These are phyloP conservation scores for Plagodis dolabraria DNA, from an alignment of 2,888 invertebrate genomes.

Conservation along the genomic window DNA sequence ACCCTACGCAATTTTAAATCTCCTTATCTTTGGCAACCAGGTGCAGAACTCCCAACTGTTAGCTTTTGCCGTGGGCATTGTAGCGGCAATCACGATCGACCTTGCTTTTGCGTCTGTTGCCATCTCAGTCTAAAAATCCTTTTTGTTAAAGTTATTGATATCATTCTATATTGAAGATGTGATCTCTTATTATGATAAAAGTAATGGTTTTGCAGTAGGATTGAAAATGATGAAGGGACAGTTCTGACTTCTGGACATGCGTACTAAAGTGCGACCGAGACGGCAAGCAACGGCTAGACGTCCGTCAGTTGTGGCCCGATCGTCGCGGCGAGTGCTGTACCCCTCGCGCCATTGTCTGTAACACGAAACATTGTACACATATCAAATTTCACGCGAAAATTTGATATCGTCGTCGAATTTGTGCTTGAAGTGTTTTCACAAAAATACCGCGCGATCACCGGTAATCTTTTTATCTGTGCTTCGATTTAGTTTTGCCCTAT, in stretches of 20 bases:
- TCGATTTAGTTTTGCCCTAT: constrained; percentile 58
- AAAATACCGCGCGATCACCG: constrained; percentile 63
- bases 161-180: neutral
- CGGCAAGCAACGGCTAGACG: constrained; percentile 58
- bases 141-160: constrained; percentile 17
- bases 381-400: constrained; percentile 83
- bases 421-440: constrained; percentile 68
- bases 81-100: constrained; percentile 70
- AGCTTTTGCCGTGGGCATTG: constrained; percentile 57
- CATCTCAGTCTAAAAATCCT: constrained; percentile 49
- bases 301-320: constrained; percentile 78
- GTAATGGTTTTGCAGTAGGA: constrained; percentile 39
- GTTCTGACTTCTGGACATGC: constrained; percentile 79
- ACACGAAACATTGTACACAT: constrained; percentile 67
- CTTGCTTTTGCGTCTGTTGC: constrained; percentile 55
- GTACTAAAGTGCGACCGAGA: constrained; percentile 75
- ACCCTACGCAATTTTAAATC: constrained; percentile 56
- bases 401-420: constrained; percentile 80
- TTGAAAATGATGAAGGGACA: constrained; percentile 65
- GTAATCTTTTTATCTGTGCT: constrained; percentile 62
- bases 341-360: constrained; percentile 46
- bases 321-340: constrained; percentile 65
- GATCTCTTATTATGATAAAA: constrained; percentile 15
- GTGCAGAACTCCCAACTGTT: constrained; percentile 60
- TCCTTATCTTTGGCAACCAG: constrained; percentile 66